These are phyloP conservation scores for Sarcophilus harrisii DNA, from an alignment of 2,797 vertebrate species.

Conservation along the genomic window DNA sequence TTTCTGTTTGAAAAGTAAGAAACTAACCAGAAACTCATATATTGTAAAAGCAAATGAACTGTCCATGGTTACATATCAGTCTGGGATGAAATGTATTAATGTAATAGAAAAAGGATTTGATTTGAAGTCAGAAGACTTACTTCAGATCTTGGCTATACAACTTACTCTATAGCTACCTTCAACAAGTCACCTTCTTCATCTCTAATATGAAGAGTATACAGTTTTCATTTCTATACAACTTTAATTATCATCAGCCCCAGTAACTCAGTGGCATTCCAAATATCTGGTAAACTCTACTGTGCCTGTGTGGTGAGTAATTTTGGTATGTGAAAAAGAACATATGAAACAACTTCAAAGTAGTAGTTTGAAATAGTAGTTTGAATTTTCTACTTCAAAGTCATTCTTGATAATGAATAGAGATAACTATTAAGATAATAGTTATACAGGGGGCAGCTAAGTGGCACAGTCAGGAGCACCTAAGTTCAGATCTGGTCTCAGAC, in stretches of 20 bases:
- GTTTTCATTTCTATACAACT: neutral
- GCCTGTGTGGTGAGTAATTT: conserved; percentile 8
- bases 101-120: neutral
- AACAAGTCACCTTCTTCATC: neutral
- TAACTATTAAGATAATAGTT: conserved; percentile 41
- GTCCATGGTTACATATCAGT: neutral
- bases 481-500: no score
- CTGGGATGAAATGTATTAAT: neutral
- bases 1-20: conserved; percentile 45
- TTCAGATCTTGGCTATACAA: neutral
- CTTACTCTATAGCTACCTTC: neutral
- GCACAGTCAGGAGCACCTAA: no score
- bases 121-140: neutral
- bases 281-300: conserved; percentile 31
- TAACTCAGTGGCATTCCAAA: conserved; percentile 36
- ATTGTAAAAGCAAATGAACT: conserved; percentile 25
- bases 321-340: neutral
- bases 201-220: neutral
- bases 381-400: conserved; percentile 4
- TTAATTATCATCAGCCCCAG: neutral
- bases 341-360: no score
- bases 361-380: no score
- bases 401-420: conserved; percentile 10
- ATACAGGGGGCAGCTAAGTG: neutral
- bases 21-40: conserved; percentile 31